These are phyloP conservation scores for Parelbella ahira DNA, from an alignment of 2,888 invertebrate species.

Conservation along the genomic window DNA sequence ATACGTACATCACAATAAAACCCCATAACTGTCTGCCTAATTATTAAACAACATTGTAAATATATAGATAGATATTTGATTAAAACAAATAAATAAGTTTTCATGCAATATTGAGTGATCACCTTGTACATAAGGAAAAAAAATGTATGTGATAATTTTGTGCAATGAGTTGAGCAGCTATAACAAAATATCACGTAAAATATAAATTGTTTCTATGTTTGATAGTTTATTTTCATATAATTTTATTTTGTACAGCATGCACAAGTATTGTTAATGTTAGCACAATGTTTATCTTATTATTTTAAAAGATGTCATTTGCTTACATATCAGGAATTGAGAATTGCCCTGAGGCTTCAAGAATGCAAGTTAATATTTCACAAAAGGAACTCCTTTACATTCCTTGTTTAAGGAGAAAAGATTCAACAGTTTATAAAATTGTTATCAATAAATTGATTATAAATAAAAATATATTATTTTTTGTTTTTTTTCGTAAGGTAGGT, in stretches of 20 bases:
- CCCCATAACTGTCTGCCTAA: constrained; percentile 28
- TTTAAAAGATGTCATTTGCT: background rate
- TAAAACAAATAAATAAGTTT: background rate
- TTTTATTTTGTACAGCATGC: constrained; percentile 1
- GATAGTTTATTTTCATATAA: constrained; percentile 25
- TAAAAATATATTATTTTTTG: too few species aligned
- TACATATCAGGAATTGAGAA: constrained; percentile 4
- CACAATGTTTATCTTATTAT: constrained; percentile 2
- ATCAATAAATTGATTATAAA: constrained; percentile 29
- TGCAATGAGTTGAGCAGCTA: background rate
- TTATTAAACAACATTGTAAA: background rate
- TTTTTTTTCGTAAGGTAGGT: too few species aligned
- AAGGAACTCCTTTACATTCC: too few species aligned
- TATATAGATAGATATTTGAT: too few species aligned
- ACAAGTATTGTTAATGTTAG: constrained; percentile 13
- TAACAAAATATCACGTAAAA: constrained; percentile 11
- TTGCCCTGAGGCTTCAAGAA: too few species aligned
- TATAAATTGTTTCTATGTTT: constrained; percentile 4
- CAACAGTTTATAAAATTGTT: constrained; percentile 23
- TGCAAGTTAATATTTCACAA: too few species aligned
- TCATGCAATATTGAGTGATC: constrained; percentile 2
- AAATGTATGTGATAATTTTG: background rate
- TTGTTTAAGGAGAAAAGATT: constrained; percentile 5
- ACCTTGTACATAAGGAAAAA: background rate
- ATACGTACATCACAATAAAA: constrained; percentile 16